Conservation (phyloP, 2,113 vertebrate genomes). For the Pteruthius melanotis region DNA sequence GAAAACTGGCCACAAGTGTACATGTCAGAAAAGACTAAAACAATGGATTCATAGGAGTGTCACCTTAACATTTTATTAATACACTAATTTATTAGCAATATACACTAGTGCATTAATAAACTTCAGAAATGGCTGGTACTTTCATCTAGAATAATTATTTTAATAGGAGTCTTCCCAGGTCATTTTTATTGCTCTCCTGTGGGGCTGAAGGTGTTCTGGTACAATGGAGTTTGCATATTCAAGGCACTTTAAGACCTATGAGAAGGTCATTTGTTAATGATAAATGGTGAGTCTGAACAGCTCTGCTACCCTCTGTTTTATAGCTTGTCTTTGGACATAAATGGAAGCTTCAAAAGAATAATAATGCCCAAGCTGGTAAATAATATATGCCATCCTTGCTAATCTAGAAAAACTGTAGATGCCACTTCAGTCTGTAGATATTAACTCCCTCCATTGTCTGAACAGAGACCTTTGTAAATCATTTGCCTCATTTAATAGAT, state of each 20-base stretch:
- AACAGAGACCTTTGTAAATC: constrained; percentile 49
- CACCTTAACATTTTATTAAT: neutral
- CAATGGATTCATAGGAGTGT: neutral
- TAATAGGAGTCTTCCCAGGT: constrained; percentile 2
- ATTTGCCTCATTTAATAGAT: constrained; percentile 36
- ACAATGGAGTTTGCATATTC: constrained; percentile 46
- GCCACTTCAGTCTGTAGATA: neutral
- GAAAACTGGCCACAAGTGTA: neutral
- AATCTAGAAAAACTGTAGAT: constrained; percentile 8
- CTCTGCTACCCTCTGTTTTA: neutral
- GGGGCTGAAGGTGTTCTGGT: constrained; percentile 28
- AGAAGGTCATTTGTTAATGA: constrained; percentile 47
- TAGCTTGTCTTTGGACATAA: constrained; percentile 14
- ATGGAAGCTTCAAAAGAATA: constrained; percentile 7
- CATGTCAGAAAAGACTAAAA: neutral
- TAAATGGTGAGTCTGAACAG: neutral
- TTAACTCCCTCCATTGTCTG: neutral
- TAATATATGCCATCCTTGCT: neutral
- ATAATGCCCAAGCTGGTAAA: constrained; percentile 13
- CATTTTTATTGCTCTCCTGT: constrained; percentile 31
- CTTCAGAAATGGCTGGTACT: neutral
- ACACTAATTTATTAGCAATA: neutral
- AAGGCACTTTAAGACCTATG: neutral
- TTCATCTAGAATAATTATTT: constrained; percentile 6
- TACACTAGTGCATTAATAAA: neutral